Evolutionary conservation across 2,888 invertebrate species (phyloP).

Genomic region (Rhingia campestris): DNA sequence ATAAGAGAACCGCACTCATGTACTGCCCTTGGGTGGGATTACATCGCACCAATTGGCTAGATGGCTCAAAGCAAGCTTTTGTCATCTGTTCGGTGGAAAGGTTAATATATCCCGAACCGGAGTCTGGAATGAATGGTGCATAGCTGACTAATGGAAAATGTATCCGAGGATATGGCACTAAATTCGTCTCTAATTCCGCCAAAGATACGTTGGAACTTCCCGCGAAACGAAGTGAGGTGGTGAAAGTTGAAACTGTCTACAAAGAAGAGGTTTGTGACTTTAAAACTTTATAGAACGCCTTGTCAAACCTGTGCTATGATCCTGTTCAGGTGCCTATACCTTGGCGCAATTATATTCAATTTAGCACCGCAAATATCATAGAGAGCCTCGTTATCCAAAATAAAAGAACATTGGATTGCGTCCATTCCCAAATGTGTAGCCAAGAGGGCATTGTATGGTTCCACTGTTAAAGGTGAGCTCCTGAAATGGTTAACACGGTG

Average conservation of each 20-base stretch:
- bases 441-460: conserved; percentile 89
- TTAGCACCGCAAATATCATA: conserved; percentile 90
- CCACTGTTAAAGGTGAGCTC: conserved; percentile 89
- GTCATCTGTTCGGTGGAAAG: conserved; percentile 88
- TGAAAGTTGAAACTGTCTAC: conserved; percentile 87
- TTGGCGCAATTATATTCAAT: conserved; percentile 90
- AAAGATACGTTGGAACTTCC: conserved; percentile 87
- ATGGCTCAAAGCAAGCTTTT: conserved; percentile 91
- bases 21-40: conserved; percentile 88
- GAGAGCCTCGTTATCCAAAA: conserved; percentile 90
- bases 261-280: not conserved
- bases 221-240: conserved; percentile 88
- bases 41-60: conserved; percentile 89
- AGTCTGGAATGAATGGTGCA: conserved; percentile 87
- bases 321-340: conserved; percentile 93
- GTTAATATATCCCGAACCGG: conserved; percentile 86
- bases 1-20: conserved; percentile 89
- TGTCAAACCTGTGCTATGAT: conserved; percentile 81
- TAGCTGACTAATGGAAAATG: conserved; percentile 93
- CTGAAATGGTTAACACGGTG: conserved; percentile 64
- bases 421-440: conserved; percentile 88
- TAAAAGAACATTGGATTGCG: conserved; percentile 87
- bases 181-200: conserved; percentile 90
- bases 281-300: too few species aligned
- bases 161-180: conserved; percentile 93